These are phyloP conservation scores for Serripes groenlandicus DNA, from an alignment of 2,888 invertebrate species.

Conservation along the genomic window DNA sequence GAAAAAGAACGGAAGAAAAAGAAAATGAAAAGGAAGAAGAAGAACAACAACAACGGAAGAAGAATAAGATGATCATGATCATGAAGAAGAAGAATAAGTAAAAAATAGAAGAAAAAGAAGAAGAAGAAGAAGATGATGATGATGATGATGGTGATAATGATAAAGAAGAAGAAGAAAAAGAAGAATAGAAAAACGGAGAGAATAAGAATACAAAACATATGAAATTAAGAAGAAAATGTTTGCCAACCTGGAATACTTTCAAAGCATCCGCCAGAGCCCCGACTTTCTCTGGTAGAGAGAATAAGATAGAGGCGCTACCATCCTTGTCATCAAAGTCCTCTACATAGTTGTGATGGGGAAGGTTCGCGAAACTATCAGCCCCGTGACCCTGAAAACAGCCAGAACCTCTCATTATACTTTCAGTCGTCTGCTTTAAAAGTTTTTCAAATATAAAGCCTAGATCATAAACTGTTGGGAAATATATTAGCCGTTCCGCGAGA, in stretches of 20 bases:
- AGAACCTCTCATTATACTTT: too few relatives aligned
- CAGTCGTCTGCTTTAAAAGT: too few relatives aligned
- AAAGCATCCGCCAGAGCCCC: conserved; percentile 96
- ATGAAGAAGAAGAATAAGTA: too few relatives aligned
- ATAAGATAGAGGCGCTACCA: conserved; percentile 82
- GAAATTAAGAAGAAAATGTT: too few relatives aligned
- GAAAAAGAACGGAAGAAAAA: background rate
- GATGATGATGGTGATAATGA: background rate
- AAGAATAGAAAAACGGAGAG: background rate
- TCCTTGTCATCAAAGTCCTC: conserved; percentile 77
- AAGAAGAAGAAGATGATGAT: background rate
- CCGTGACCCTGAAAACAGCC: conserved; percentile 11
- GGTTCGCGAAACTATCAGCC: conserved; percentile 1
- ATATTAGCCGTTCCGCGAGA: too few relatives aligned
- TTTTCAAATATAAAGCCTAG: too few relatives aligned
- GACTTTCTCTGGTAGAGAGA: conserved; percentile 92
- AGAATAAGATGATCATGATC: too few relatives aligned
- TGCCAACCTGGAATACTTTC: conserved; percentile 95
- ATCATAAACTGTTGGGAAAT: too few relatives aligned
- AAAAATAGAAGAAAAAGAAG: background rate
- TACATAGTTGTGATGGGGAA: conserved; percentile 68
- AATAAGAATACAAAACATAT: too few relatives aligned
- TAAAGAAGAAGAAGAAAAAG: background rate
- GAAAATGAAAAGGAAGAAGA: background rate
- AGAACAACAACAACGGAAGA: too few relatives aligned